Conservation (phyloP, 1,140 invertebrate species). For the Battus philenor region DNA sequence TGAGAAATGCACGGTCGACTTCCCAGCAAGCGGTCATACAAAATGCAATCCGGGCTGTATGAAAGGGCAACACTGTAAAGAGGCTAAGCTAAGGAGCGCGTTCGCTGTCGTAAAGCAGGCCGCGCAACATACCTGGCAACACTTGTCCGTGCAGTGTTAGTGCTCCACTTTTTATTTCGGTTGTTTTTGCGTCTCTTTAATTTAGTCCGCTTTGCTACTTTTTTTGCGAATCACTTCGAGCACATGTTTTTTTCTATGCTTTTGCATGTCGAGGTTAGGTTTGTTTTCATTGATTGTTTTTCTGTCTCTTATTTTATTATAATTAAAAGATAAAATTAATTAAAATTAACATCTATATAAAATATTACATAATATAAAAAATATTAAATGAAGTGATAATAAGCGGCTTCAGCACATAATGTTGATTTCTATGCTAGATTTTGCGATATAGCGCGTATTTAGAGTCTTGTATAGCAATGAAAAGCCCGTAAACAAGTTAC, state of each 20-base stretch:
- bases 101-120: constrained; percentile 66
- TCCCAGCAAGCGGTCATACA: constrained; percentile 64
- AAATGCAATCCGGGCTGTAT: constrained; percentile 52
- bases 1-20: constrained; percentile 56
- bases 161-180: constrained; percentile 37
- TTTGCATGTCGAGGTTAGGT: neutral
- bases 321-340: too few relatives aligned
- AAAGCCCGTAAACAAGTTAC: too few relatives aligned
- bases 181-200: constrained; percentile 24
- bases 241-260: neutral
- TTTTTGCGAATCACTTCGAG: neutral
- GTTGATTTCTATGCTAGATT: too few relatives aligned
- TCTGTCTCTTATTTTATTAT: too few relatives aligned
- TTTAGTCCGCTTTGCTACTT: constrained; percentile 19
- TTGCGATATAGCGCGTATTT: too few relatives aligned
- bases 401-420: too few relatives aligned
- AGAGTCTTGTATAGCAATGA: too few relatives aligned
- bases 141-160: constrained; percentile 79
- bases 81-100: constrained; percentile 67
- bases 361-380: neutral
- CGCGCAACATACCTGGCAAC: constrained; percentile 78
- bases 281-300: too few relatives aligned
- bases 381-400: too few relatives aligned
- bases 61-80: constrained; percentile 57
- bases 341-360: neutral